These are phyloP conservation scores for Cephus rjabovi DNA, from an alignment of 2,888 invertebrate species.

Conservation along the genomic window DNA sequence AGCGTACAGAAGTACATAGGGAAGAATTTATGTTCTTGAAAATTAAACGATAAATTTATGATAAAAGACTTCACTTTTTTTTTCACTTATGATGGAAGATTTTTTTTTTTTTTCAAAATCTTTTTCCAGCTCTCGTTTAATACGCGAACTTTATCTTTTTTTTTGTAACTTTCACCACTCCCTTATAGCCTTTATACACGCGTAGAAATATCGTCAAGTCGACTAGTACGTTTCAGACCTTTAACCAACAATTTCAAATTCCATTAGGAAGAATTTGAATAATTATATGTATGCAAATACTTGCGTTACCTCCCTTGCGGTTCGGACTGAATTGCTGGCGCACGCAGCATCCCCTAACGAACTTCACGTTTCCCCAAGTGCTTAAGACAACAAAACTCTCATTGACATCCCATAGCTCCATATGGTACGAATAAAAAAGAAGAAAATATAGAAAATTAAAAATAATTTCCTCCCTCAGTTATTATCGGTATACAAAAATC, in stretches of 20 bases:
- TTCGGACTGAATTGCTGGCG: constrained; percentile 49
- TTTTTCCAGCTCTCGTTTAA: not conserved
- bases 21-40: not conserved
- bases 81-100: no score
- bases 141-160: no score
- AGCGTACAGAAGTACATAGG: not conserved
- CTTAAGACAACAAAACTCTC: constrained; percentile 43
- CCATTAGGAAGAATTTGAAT: constrained; percentile 53
- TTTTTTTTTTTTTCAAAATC: not conserved
- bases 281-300: constrained; percentile 58
- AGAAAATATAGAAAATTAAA: no score
- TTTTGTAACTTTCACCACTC: no score
- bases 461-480: no score
- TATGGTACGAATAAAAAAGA: not conserved
- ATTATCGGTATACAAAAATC: no score
- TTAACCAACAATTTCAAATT: constrained; percentile 36
- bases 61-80: not conserved
- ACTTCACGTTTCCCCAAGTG: constrained; percentile 39
- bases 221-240: not conserved
- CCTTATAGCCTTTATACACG: not conserved
- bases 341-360: constrained; percentile 48
- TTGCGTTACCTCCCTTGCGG: constrained; percentile 24
- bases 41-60: not conserved
- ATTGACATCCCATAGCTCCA: not conserved
- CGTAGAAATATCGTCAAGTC: not conserved